These are phyloP conservation scores for Rhinichthys osculus DNA, from an alignment of 2,797 vertebrate genomes.

Conservation along the genomic window DNA sequence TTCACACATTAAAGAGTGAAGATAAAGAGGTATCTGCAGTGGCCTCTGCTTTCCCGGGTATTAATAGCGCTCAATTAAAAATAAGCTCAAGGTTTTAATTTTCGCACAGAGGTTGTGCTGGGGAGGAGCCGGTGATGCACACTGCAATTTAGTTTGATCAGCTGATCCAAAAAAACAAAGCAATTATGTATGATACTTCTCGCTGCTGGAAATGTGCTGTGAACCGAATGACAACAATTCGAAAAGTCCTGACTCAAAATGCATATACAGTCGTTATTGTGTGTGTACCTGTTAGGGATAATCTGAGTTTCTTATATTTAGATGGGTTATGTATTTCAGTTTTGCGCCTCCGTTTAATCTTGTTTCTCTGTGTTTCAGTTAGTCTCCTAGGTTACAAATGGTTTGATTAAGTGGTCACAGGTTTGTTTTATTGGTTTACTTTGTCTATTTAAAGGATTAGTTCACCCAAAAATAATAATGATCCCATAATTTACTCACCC, in stretches of 20 bases:
- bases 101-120: slow-evolving; percentile 35
- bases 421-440: no score
- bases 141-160: slow-evolving; percentile 40
- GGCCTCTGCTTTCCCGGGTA: slow-evolving; percentile 21
- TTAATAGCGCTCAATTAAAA: slow-evolving; percentile 51
- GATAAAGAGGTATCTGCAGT: slow-evolving; percentile 35
- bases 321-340: background rate
- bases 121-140: slow-evolving; percentile 17
- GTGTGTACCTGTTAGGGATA: background rate
- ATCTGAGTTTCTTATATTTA: background rate
- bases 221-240: background rate
- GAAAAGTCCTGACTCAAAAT: slow-evolving; percentile 1
- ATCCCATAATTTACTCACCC: no score
- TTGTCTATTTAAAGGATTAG: no score
- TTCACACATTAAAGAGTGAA: slow-evolving; percentile 43
- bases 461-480: no score
- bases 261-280: background rate
- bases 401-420: no score
- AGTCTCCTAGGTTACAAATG: no score
- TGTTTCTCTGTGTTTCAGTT: background rate
- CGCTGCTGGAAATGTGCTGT: slow-evolving; percentile 14
- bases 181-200: slow-evolving; percentile 31
- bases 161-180: slow-evolving; percentile 14
- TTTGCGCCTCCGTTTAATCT: background rate
- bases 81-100: slow-evolving; percentile 52